Evolutionary conservation across 2,888 invertebrate species (phyloP), one percentile per base, ranked within the genome.

Genomic region (Pyralis farinalis): DNA sequence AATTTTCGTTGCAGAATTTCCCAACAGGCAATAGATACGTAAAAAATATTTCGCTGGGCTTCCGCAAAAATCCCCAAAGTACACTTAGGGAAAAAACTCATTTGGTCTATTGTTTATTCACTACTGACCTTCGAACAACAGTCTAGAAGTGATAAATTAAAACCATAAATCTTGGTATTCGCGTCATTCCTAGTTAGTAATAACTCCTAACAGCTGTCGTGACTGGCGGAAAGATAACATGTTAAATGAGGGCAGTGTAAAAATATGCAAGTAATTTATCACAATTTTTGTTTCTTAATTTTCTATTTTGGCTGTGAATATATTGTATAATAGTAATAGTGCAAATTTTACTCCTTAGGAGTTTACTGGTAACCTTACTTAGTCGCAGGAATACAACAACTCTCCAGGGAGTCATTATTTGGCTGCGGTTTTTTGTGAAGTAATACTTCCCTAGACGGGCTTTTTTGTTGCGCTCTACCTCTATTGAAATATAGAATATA

Each of bases 91-190:
- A 25, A 7, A 25, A 25, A 25, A 25, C 25, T 25, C 25, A 25
- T 25, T 25, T 25, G 25, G 7, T n/a, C 8, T 25, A 25, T 25
- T 25, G 7, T 31, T 37, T 31, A 37, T 37, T 37, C 37, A 37
- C 25, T 25, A 25, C 8, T 25, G 25, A 7, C 25, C 25, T 25
- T 25, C 25, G 25, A 25, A 25, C 31, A 20, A 33, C 16, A 39
- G 27, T 39, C 39, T 33, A 38, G 27, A 8, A 28, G 10, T 33
- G 33, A 34, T 27, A 33, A 39, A 39, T 39, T 39, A 57, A 53
- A 55, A 51, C 47, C 50, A 56, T 60, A 47, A 52, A 52, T 50
- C 49, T 43, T 43, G 21, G 37, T 44, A 40, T 43, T 43, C 29
- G 37, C 37, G 42, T 44, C 44, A 47, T 34, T 39, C 34, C 42